Base-by-base conservation (phyloP, 1,140 invertebrate species). In the Hypothenemus hampei region DNA sequence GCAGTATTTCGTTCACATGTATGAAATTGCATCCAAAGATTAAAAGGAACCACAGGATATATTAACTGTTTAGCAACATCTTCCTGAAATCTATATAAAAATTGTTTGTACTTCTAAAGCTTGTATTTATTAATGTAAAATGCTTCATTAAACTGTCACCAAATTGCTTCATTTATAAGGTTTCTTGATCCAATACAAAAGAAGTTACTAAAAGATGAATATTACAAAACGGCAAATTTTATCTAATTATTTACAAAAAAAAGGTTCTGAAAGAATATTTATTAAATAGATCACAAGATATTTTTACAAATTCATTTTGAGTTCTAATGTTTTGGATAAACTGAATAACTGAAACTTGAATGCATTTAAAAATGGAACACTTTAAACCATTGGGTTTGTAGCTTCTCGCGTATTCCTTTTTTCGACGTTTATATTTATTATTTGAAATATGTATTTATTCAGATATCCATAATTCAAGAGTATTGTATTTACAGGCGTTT, bases 181-280 rank as follows among this genome's bases (percentile, higher is more conserved):
- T 15, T 20, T 18, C 7, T 8, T 40, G 6, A n/a, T 40, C 37
- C 37, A 40, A 8, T 8, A 10, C 18, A 19, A 13, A 8, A 19
- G 37, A 16, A 40, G 37, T 19, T 16, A 4, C 37, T 40, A n/a
- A 40, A 19, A 19, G 1, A 18, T 19, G n/a, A 40, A 40, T n/a
- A 40, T 1, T 13, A 37, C 1, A 13, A 11, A 13, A 1, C 16
- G 4, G 16, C 21, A 19, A 19, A 11, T 21, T 40, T 40, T 20
- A 19, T 16, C 10, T 37, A 37, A 37, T 31, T 31, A 13, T 3
- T 13, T 31, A 31, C 8, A 18, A 19, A 41, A 41, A 41, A 41
- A 41, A 41, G 18, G 7, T 41, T 21, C n/a, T 8, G 20, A 41
- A 41, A 3, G 39, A 18, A n/a, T 41, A 41, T 41, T 41, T 41